Evolutionary conservation across 2,113 vertebrate genomes (phyloP), one percentile per base, ranked within the genome.

Genomic region (Sorex fumeus): DNA sequence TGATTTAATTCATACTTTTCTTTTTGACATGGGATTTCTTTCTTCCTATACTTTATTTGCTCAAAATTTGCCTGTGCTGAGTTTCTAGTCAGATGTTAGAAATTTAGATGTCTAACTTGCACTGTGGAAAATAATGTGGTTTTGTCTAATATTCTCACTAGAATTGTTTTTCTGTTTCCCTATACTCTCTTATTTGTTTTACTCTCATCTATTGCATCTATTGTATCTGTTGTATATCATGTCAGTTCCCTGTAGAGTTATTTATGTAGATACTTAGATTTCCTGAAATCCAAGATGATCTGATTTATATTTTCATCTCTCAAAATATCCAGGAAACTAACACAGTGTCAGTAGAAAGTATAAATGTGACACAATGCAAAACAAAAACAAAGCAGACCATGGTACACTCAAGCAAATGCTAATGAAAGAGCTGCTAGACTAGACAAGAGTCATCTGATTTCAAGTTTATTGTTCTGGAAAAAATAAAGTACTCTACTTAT

Each of bases 161-260:
- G n/a, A 71, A 93, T 93, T 81, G 77, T 32, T 66, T 92, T 78
- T 91, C 21, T 76, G 27, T 25, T 94, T 15, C 27, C 27, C 0
- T 34, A 4, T 47, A 3, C 16, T 77, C 62, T 9, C 1, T 47
- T 5, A 23, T 6, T 36, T 12, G 45, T 70, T 57, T 10, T 71
- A 47, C 34, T 88, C 75, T 71, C 2, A 60, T 28, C 30, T 66
- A 53, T 27, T 64, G 19, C 81, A 88, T 79, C 50, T 74, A 85
- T 18, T 53, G 12, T 40, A 40, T 40, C 40, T 40, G 40, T 40
- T 40, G 40, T 40, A 40, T 40, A 40, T 40, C 13, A 34, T 13
- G 7, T 5, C 10, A 47, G 15, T 5, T 40, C 1, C 3, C 6
- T 16, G 27, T 32, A 43, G 9, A 84, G 13, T 69, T 15, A 4